Base-by-base conservation (phyloP, 1,140 invertebrate genomes). In the Mactra quadrangularis region DNA sequence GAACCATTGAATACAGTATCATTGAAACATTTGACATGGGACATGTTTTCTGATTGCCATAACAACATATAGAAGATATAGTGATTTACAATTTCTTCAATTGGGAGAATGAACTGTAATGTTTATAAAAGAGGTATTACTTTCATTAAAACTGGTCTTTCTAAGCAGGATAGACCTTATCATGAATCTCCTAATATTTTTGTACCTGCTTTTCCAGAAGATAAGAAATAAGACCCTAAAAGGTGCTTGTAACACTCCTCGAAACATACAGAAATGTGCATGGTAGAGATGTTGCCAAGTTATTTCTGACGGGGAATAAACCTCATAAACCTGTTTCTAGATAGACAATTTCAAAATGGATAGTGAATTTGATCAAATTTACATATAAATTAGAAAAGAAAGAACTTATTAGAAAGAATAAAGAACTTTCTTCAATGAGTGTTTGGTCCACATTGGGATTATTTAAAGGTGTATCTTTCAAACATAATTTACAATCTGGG, bases 161-260 rank as follows among this genome's bases (percentile, higher is more conserved):
- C 71, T 11, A 75, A 75, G 41, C 71, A 75, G 29, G 71, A 59
- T 35, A 35, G 71, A 59, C 71, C 53, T 41, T 15, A 38, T 45
- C 71, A 75, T 60, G 71, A 59, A n/a, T n/a, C n/a, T n/a, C n/a
- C n/a, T n/a, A n/a, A n/a, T n/a, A n/a, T n/a, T n/a, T n/a, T n/a
- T n/a, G n/a, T n/a, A n/a, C n/a, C n/a, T n/a, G n/a, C n/a, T n/a
- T n/a, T n/a, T n/a, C n/a, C n/a, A n/a, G n/a, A n/a, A n/a, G n/a
- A n/a, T n/a, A n/a, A n/a, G n/a, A n/a, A n/a, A n/a, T n/a, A n/a
- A n/a, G n/a, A n/a, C n/a, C 71, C 71, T 3, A 75, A 75, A 53
- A 2, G 55, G 1, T 29, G 53, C 15, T 25, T 57, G 17, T 55
- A 17, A 15, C 29, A 59, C 11, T 59, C 57, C 41, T 25, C 59